Evolutionary conservation across 2,888 invertebrate species (phyloP), one percentile per base, ranked within the genome.

Genomic region (Dasypolia templi): DNA sequence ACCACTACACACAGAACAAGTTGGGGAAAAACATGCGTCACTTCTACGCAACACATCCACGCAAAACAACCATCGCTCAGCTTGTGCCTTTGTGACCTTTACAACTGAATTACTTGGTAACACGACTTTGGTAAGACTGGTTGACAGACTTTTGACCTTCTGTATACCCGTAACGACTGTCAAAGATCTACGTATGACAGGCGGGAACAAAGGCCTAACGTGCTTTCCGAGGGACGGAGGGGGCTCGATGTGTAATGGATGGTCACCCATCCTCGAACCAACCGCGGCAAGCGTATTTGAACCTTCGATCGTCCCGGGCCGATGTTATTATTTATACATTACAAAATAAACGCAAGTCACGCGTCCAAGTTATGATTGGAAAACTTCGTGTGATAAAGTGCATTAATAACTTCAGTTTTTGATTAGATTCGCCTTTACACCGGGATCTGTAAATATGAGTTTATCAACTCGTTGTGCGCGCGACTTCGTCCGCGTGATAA

Each of bases 351-450:
- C 71, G 22, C 12, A 26, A 39, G 22, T 4, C 58, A 75, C 44
- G n/a, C 51, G 44, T n/a, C 58, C 2, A 73, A 77, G 51, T 79
- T 79, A 19, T 46, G 74, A 77, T 77, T 73, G 46, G 51, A 58
- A 79, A 77, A 79, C 64, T 77, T 77, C 22, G 39, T 61, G n/a
- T 78, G 58, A 77, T 61, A 35, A 55, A 61, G 17, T 66, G 80
- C 55, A 80, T 49, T 77, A 74, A 35, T 49, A 67, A 66, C 17
- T 80, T 55, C 12, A n/a, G 46, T 58, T 62, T 77, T 72, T 72
- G 73, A 77, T 79, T 79, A 72, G 29, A 32, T 66, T 55, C 32
- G 71, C 9, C 12, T 70, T 53, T 58, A 46, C 4, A 32, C 29
- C 17, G 14, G n/a, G 39, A 39, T 75, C 39, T 71, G 32, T 78